Conservation (phyloP, 2,797 vertebrate genomes). For the Pangasius sanitwongsei region DNA sequence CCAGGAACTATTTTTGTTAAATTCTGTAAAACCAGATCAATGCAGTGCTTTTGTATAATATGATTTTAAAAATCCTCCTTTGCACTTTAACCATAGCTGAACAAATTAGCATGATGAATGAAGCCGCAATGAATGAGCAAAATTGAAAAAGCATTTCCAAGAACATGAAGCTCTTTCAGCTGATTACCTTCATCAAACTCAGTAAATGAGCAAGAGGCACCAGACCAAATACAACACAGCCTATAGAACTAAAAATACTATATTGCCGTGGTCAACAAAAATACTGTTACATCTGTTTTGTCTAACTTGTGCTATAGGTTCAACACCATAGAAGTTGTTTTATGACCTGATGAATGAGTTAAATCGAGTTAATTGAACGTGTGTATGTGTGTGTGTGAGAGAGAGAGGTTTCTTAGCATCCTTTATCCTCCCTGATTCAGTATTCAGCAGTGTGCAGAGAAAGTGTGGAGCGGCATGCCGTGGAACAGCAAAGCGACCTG, state of each 20-base stretch:
- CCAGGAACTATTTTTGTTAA: neutral
- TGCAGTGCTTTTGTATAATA: slow-evolving; percentile 48
- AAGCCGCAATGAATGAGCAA: slow-evolving; percentile 64
- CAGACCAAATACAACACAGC: neutral
- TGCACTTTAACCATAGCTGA: slow-evolving; percentile 34
- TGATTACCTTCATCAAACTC: neutral
- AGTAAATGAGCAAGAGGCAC: neutral
- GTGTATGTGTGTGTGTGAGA: slow-evolving; percentile 39
- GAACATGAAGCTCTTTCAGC: slow-evolving; percentile 15
- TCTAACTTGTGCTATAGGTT: neutral
- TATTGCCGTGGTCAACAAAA: neutral
- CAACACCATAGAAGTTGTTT: slow-evolving; percentile 20
- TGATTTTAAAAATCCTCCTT: slow-evolving; percentile 52
- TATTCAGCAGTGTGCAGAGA: slow-evolving; percentile 65
- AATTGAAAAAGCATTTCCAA: slow-evolving; percentile 55
- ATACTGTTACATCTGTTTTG: neutral
- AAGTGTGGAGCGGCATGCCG: slow-evolving; percentile 62
- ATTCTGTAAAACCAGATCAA: neutral
- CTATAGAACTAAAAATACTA: neutral
- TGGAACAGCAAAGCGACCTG: slow-evolving; percentile 79
- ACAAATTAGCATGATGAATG: slow-evolving; percentile 56
- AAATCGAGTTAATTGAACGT: neutral
- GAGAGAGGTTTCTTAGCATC: slow-evolving; percentile 52
- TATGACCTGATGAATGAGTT: neutral
- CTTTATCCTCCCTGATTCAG: slow-evolving; percentile 71